Percentiles rank a stretch among this genome's conserved stretches.
Conservation (phyloP, 2,113 vertebrate genomes). For the Trachemys scripta region DNA sequence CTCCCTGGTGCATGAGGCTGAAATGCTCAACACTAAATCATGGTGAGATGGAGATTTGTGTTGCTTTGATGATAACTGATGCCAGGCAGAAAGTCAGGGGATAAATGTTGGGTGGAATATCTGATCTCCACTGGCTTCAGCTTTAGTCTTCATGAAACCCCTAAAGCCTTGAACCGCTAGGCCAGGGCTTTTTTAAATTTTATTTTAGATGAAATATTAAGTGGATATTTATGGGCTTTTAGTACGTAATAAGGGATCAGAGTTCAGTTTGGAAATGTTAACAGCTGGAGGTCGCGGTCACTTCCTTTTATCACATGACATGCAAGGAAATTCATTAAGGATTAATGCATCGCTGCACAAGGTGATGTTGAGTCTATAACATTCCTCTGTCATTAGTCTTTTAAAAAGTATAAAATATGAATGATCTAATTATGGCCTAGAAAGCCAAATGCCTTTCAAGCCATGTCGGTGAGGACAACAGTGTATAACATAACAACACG, state of each 20-base stretch:
- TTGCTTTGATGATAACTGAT: no score
- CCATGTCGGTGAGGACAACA: accelerated
- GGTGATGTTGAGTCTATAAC: slow-evolving; percentile 1
- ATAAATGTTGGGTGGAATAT: no score
- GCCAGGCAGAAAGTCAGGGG: no score
- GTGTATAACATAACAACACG: background rate
- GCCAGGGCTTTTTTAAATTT: background rate
- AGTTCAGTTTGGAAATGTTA: background rate
- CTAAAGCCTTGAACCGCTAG: background rate
- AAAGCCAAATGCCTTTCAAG: background rate
- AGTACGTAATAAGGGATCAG: background rate
- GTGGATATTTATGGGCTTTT: background rate
- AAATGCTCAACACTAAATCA: no score
- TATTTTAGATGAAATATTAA: background rate
- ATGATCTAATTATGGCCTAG: background rate
- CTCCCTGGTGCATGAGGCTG: no score
- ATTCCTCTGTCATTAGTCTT: slow-evolving; percentile 39
- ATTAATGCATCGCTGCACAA: background rate
- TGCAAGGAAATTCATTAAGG: background rate
- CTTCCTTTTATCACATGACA: background rate
- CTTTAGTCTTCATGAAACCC: background rate
- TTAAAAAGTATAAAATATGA: slow-evolving; percentile 51
- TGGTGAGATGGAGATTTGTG: no score
- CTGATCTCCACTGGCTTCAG: background rate
- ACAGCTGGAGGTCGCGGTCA: background rate